Base-by-base conservation (phyloP, 2,113 vertebrate species). In the Labeo rohita region DNA sequence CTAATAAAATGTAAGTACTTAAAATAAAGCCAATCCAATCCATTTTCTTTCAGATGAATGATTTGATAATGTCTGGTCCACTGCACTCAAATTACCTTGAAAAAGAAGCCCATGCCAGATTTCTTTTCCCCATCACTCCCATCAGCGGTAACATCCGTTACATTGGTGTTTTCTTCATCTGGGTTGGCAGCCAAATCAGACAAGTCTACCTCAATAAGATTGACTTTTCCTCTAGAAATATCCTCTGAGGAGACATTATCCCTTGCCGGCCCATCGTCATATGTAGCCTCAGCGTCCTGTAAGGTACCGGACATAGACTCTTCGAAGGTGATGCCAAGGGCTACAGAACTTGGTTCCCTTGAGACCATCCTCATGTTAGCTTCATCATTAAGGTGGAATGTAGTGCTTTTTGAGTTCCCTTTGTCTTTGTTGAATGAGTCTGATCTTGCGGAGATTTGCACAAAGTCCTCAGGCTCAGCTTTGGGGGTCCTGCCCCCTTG, bases 191-290 rank as follows among this genome's bases (percentile, higher is more conserved):
- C 96, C 78, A 98, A 92, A 3, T 96, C 97, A 0, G 97, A 96
- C 79, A 99, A 94, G 88, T 98, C 98, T 0, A 99, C 98, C 90
- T 99, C 97, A 0, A 99, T 98, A 87, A 99, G 96, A 87, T 95
- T 95, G 66, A 92, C 83, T 90, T 96, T 97, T 94, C 90, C 94
- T 87, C 94, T 94, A 52, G 95, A 93, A 0, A 88, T 89, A 87
- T 97, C 97, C 0, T 97, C 97, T 47, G 88, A 84, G 0, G 92
- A 90, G 6, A 91, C 12, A 0, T 90, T 94, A 82, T 96, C 96
- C 59, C 93, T 95, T 10, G 92, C 95, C 1, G 93, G 90, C 75
- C 87, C 50, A 8, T 95, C 93, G 0, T 94, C 93, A 54, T 94
- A 92, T n/a, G 92, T 91, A 45, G 93, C 83, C 13, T 91, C 96